Evolutionary conservation across 2,113 vertebrate genomes (phyloP).

Genomic region (Rafetus swinhoei): DNA sequence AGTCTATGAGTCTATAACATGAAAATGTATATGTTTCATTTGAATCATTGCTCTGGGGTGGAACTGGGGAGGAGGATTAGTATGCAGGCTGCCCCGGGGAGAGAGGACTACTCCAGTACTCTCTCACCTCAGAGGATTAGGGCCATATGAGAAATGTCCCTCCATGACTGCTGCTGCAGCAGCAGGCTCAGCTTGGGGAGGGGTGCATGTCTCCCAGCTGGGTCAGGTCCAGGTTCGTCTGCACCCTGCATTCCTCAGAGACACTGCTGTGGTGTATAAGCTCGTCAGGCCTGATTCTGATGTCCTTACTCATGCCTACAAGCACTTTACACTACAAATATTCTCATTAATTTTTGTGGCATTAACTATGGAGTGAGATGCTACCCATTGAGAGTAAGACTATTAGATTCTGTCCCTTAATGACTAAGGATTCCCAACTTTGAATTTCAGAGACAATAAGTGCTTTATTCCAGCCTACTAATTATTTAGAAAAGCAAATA

Average conservation of each 20-base stretch:
- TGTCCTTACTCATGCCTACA: not conserved
- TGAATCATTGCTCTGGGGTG: no score
- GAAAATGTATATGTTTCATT: no score
- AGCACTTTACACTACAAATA: not conserved
- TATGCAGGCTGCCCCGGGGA: no score
- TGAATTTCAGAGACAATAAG: not conserved
- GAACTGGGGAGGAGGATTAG: no score
- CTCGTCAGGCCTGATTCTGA: not conserved
- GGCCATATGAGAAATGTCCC: no score
- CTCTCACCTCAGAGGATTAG: no score
- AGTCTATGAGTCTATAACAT: no score
- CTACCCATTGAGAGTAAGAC: not conserved
- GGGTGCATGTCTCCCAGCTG: no score
- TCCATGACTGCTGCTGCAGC: no score
- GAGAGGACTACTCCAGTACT: no score
- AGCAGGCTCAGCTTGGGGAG: no score
- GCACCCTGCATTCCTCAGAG: not conserved
- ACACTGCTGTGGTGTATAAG: constrained; percentile 6
- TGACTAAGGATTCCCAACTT: not conserved
- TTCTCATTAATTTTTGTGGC: not conserved
- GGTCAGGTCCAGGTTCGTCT: no score
- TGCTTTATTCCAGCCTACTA: not conserved
- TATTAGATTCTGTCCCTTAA: not conserved
- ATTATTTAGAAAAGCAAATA: not conserved
- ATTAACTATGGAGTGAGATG: not conserved